Evolutionary conservation across 2,797 vertebrate species (phyloP), one percentile per base, ranked within the genome.

Genomic region (Hydrophis major): DNA sequence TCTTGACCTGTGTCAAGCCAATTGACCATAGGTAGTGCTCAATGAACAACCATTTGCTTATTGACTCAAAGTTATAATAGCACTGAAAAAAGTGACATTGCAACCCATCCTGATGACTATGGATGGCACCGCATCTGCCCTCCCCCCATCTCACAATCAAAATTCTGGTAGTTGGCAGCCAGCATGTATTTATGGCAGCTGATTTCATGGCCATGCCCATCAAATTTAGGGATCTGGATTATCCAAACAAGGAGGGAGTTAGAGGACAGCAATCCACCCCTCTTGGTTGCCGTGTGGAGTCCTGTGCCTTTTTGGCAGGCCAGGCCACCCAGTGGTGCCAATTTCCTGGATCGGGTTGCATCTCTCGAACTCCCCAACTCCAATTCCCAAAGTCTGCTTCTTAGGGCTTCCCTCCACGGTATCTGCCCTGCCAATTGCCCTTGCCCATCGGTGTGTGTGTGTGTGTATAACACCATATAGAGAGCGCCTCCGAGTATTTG

Each of bases 401-500:
- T 89, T 0, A 7, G 2, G 28, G 13, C 14, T 2, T 50, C 83
- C 59, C 59, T 90, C 94, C 90, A 95, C 89, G 92, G n/a, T 90
- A 93, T 47, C 91, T 66, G 13, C 93, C 89, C 92, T 94, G 94
- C 95, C 95, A 93, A 94, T 94, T 7, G 11, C 92, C 94, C 92
- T 93, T 95, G 95, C 94, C 94, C 94, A 90, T 94, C 0, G 95
- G 96, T 95, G 10, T 86, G 42, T 95, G 10, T 86, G 50, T 86
- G 50, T 50, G 50, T 50, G 50, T 50, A 8, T 50, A 50, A 50
- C 11, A 66, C 13, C 0, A 69, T 13, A 69, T 6, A 32, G 66
- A 32, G 69, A 18, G 32, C 0, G 89, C 95, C 96, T 97, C 95
- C 95, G 95, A 95, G 96, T 96, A 96, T 94, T 97, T 95, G 74